Percentiles rank a stretch among this genome's conserved stretches.
Conservation (phyloP, 1,140 invertebrate genomes). For the Elymnias hypermnestra region DNA sequence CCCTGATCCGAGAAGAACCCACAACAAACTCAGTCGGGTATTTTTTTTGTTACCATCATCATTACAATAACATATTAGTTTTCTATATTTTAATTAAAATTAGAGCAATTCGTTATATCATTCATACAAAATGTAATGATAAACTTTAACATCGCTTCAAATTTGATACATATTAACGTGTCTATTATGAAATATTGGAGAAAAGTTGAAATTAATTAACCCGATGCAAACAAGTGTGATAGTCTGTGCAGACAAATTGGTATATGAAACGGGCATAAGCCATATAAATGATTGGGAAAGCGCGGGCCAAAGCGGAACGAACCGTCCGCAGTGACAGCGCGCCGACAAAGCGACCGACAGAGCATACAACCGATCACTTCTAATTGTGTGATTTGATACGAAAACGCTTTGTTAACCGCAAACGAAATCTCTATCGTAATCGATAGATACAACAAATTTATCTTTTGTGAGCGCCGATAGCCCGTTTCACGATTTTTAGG, state of each 20-base stretch:
- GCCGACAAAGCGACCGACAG: slow-evolving; percentile 63
- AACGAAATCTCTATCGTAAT: slow-evolving; percentile 60
- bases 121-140: too few species aligned
- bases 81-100: too few species aligned
- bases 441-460: slow-evolving; percentile 66
- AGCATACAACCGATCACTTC: slow-evolving; percentile 54
- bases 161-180: too few species aligned
- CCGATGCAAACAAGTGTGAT: too few species aligned
- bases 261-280: slow-evolving; percentile 3
- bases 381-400: slow-evolving; percentile 73
- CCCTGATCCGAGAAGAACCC: too few species aligned
- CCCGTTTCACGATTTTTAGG: slow-evolving; percentile 47
- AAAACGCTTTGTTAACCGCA: slow-evolving; percentile 65
- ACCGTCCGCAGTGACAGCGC: slow-evolving; percentile 42
- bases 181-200: too few species aligned
- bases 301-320: slow-evolving; percentile 31
- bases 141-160: too few species aligned
- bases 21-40: too few species aligned
- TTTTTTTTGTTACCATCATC: too few species aligned
- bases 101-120: too few species aligned
- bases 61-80: too few species aligned
- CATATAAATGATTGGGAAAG: slow-evolving; percentile 2
- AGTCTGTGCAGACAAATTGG: slow-evolving; percentile 8
- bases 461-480: slow-evolving; percentile 57
- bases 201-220: too few species aligned